A percentile compares a stretch with the other conserved stretches of the same genome.
These are phyloP conservation scores for Eilema depressum DNA, from an alignment of 2,888 invertebrate species.

Conservation along the genomic window DNA sequence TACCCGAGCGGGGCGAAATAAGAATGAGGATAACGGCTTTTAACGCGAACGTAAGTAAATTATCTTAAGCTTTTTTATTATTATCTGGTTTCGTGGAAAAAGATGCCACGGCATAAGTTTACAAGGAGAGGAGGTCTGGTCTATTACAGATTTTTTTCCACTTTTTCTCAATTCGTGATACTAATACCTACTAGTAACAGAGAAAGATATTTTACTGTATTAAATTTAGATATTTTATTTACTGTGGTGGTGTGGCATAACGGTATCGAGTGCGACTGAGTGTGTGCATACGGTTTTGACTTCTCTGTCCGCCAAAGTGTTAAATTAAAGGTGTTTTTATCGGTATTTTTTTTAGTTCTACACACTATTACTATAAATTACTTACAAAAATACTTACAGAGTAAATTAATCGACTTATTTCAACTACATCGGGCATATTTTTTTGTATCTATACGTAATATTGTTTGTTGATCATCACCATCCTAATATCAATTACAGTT, in stretches of 20 bases:
- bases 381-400: no score
- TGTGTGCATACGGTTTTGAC: background rate
- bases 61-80: conserved; percentile 7
- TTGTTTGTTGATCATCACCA: no score
- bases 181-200: no score
- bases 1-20: background rate
- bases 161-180: background rate
- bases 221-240: background rate
- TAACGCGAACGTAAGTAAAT: conserved; percentile 9
- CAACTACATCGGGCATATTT: no score
- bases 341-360: no score
- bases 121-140: background rate
- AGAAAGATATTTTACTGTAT: background rate
- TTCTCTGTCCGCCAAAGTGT: no score
- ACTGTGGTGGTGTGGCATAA: background rate
- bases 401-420: no score
- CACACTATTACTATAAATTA: no score
- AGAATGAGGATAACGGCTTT: conserved; percentile 1
- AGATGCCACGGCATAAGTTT: background rate
- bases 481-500: no score
- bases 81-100: conserved; percentile 1
- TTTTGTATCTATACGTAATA: no score
- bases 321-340: no score
- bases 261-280: background rate
- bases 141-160: background rate